Evolutionary conservation across 2,888 invertebrate genomes (phyloP), one percentile per base, ranked within the genome.

Genomic region (Rotaria magnacalcarata): DNA sequence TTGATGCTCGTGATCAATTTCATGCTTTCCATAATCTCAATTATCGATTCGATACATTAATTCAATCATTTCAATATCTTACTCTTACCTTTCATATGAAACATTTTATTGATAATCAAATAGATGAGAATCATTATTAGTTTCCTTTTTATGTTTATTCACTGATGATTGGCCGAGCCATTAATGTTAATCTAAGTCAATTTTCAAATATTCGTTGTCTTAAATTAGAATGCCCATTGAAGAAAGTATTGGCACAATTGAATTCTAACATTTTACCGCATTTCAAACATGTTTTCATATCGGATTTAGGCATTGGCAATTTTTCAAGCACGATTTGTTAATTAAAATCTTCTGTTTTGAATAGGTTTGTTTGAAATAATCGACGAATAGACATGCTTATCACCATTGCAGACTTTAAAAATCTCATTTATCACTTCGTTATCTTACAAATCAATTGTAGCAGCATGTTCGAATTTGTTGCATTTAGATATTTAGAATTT

Each of bases 201-300:
- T 60, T 60, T 27, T 27, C 4, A 27, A 60, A 60, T 27, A 60
- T 60, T 1, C 60, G 14, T 60, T 27, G 8, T 60, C n/a, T 60
- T n/a, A 60, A 60, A 60, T 60, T 60, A 60, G 60, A 60, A 60
- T 60, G 60, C 27, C 60, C 60, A 27, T 60, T 60, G 16, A 60
- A 60, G 14, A 10, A 27, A 27, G 60, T 60, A 14, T 27, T 60
- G 27, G 5, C 0, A n/a, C 27, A 60, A 60, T 27, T 60, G 4
- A 60, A n/a, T 60, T 60, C 60, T 5, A n/a, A 60, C 14, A 11
- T 14, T 0, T 14, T 27, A 60, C 27, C 60, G 3, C 27, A 60
- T 27, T 27, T 60, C 10, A 11, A n/a, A 60, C 60, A 60, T 11
- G 4, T 60, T 11, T 7, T 10, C 2, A 27, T 60, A 60, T 60